Evolutionary conservation across 2,888 invertebrate genomes (phyloP), one percentile per base, ranked within the genome.

Genomic region (Dusona sp.): DNA sequence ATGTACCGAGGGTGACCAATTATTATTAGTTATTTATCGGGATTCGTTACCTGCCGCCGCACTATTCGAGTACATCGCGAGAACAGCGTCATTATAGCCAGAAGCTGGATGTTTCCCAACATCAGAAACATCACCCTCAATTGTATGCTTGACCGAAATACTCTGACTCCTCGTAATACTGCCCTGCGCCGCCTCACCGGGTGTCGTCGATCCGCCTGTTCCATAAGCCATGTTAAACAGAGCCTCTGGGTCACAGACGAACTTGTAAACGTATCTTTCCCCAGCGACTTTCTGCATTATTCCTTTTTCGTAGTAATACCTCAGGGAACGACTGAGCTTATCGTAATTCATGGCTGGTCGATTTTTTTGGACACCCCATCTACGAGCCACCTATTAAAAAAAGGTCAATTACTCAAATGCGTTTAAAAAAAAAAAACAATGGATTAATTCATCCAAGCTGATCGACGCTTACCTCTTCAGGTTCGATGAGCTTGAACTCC

Each of bases 221-320:
- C 95, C 95, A 94, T 96, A 96, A 11, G 97, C 97, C 97, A 98
- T 97, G 91, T 97, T 97, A 95, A 98, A 98, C 3, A 98, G 94
- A 0, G 98, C 98, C 88, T 98, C 98, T 0, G 99, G 99, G 94
- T 99, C 98, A 94, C 99, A 99, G 1, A 99, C 98, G 94, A 99
- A 99, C 93, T 98, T 98, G 95, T 99, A 99, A 16, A 99, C 99
- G 95, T 99, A 99, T 91, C 99, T 96, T 93, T 99, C 99, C 0
- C 99, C 98, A 81, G 98, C 98, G 0, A 99, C 99, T 94, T 99
- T 99, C 95, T 99, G 99, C 98, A 99, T 99, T 92, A 99, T 99
- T n/a, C 99, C 99, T 94, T 99, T 99, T 94, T 99, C 99, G 94
- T 99, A 99, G 93, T 99, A 99, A 92, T 99, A 99, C n/a, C 99